Conservation (phyloP, 2,113 vertebrate genomes). For the Aythya baeri region DNA sequence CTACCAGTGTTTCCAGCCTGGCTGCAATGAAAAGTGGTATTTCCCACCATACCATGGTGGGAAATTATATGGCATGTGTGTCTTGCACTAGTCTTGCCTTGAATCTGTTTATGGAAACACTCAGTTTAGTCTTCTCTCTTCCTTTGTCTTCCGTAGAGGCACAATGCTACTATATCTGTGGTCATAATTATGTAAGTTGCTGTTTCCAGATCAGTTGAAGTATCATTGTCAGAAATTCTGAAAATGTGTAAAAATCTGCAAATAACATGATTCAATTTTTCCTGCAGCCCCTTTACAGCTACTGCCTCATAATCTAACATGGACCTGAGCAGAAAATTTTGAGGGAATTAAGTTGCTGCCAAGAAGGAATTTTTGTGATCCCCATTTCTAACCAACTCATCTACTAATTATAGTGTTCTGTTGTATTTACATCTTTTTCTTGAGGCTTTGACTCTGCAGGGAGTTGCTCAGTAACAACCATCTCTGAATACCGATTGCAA, state of each 20-base stretch:
- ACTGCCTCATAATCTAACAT: not conserved
- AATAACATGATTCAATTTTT: not conserved
- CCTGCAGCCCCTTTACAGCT: not conserved
- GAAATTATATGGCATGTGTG: rapidly evolving
- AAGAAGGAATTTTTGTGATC: not conserved
- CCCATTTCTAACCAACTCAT: not conserved
- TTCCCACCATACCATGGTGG: not conserved
- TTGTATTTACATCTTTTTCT: slow-evolving; percentile 37
- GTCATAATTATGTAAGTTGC: not conserved
- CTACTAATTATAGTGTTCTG: not conserved
- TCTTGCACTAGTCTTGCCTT: not conserved
- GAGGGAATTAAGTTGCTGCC: not conserved
- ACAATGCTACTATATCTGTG: not conserved
- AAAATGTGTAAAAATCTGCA: not conserved
- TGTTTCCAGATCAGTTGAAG: not conserved
- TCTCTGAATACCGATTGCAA: slow-evolving; percentile 19
- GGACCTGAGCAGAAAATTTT: not conserved
- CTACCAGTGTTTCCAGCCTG: not conserved
- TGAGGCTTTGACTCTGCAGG: slow-evolving; percentile 34
- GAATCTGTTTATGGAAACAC: not conserved
- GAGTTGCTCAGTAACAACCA: slow-evolving; percentile 21
- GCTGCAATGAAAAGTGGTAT: not conserved
- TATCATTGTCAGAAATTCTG: not conserved
- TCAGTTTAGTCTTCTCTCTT: not conserved
- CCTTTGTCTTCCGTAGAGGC: not conserved